Conservation (phyloP, 2,113 vertebrate species). For the Rhabdomys dilectus region DNA sequence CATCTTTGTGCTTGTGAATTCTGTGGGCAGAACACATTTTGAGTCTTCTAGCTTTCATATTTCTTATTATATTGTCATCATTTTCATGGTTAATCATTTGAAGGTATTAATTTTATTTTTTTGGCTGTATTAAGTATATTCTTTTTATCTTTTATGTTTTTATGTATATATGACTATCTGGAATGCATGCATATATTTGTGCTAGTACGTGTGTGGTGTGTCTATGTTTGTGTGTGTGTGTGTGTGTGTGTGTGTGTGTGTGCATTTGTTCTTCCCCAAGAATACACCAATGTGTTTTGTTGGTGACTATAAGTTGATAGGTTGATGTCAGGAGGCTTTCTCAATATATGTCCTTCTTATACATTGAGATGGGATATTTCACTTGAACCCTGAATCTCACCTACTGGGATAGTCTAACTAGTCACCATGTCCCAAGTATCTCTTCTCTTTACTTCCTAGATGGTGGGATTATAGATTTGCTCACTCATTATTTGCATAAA, state of each 20-base stretch:
- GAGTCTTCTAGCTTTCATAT: neutral
- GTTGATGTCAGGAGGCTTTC: neutral
- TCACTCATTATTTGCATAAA: neutral
- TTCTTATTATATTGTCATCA: neutral
- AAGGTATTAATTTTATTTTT: neutral
- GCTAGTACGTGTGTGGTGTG: neutral
- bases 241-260: too few species aligned
- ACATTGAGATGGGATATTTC: neutral
- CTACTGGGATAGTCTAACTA: neutral
- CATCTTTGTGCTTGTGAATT: too few species aligned
- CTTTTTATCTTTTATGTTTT: neutral
- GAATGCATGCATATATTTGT: too few species aligned
- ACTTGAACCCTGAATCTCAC: neutral
- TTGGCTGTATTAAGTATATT: neutral
- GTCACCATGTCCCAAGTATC: neutral
- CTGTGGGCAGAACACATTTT: too few species aligned
- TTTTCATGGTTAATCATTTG: neutral
- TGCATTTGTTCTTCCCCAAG: neutral
- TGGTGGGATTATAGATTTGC: neutral
- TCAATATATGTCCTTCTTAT: neutral
- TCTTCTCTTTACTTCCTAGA: neutral
- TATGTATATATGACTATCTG: neutral
- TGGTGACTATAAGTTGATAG: neutral
- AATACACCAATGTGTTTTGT: neutral
- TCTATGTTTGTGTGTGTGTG: neutral